Evolutionary conservation across 2,797 vertebrate genomes (phyloP), one percentile per base, ranked within the genome.

Genomic region (Chanos chanos): DNA sequence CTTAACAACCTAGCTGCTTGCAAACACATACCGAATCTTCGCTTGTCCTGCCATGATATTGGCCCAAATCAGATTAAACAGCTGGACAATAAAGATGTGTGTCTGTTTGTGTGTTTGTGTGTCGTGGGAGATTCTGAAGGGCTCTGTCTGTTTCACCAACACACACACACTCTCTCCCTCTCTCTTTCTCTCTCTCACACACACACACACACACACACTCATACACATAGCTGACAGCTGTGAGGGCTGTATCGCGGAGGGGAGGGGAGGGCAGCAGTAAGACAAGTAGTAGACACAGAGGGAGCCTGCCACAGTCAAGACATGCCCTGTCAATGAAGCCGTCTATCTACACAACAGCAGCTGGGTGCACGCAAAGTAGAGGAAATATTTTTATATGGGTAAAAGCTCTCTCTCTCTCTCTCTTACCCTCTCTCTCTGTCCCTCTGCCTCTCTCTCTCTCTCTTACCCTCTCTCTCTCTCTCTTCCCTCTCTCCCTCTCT

Each of bases 341-440:
- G 55, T 74, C 71, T 64, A 48, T 74, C 68, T 64, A 24, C 75
- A 59, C 50, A 24, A 9, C 31, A 51, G 52, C 71, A 77, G 71
- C 54, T 74, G 71, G 43, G 33, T 12, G 34, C 53, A 16, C 4
- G 3, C 34, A 41, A 58, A 65, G 70, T 40, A 36, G 28, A 15
- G 8, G 40, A 57, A 39, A 28, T 1, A 44, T 50, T 62, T 66
- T 62, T 57, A 71, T 44, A 51, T n/a, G 19, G 45, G 44, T 36
- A 12, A 25, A 33, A 22, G 52, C 7, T 43, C 22, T 2, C 4
- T 24, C 15, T 33, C 44, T 56, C 57, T 45, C 52, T 25, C 33
- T 25, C 10, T 44, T 44, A 44, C 44, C 2, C 16, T 58, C 36
- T 21, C 27, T 1, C 45, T 33, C 13, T 28, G 8, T 21, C 7